Conservation (phyloP, 2,888 invertebrate genomes). For the Coenonympha glycerion region DNA sequence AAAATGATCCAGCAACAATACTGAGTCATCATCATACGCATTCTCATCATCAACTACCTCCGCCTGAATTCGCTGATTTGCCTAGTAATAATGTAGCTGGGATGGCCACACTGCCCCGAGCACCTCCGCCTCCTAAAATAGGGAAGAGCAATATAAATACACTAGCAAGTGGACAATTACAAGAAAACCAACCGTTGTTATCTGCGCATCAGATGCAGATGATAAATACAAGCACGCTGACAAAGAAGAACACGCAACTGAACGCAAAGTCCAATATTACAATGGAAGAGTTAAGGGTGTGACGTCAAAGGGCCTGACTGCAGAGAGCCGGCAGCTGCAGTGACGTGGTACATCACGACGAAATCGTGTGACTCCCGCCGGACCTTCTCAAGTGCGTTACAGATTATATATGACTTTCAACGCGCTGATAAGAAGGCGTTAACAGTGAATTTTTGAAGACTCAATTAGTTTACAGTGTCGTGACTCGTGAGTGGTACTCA, state of each 20-base stretch:
- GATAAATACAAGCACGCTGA: conserved; percentile 84
- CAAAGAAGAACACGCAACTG: conserved; percentile 83
- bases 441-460: conserved; percentile 23
- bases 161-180: conserved; percentile 75
- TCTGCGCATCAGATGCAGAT: conserved; percentile 86
- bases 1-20: conserved; percentile 83
- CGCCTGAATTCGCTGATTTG: conserved; percentile 89
- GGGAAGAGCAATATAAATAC: conserved; percentile 78
- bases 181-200: conserved; percentile 81
- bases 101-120: conserved; percentile 80
- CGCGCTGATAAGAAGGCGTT: conserved; percentile 31
- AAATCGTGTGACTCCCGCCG: conserved; percentile 74
- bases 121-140: conserved; percentile 84
- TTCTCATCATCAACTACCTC: conserved; percentile 85
- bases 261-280: conserved; percentile 77
- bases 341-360: conserved; percentile 68
- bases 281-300: conserved; percentile 90
- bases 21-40: conserved; percentile 85
- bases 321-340: conserved; percentile 74
- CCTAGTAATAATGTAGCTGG: conserved; percentile 79
- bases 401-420: conserved; percentile 54
- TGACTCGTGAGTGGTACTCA: too few species aligned
- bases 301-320: conserved; percentile 80
- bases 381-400: conserved; percentile 71
- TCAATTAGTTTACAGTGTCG: too few species aligned